Evolutionary conservation across 2,888 invertebrate genomes (phyloP).

Genomic region (Melangyna quadrimaculata): DNA sequence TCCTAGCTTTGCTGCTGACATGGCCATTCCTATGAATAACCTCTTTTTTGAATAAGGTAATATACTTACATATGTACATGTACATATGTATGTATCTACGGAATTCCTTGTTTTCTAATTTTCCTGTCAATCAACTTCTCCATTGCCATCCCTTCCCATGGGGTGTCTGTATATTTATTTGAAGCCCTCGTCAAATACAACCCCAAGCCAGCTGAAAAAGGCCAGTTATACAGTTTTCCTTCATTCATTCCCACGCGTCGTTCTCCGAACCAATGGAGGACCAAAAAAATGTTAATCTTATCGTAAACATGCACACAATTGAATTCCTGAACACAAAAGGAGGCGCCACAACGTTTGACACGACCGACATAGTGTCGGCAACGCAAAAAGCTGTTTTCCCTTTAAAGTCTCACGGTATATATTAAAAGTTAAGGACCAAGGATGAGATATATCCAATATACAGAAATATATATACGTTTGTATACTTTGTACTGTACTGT

Average conservation of each 20-base stretch:
- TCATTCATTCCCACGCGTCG: background rate
- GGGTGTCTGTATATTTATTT: slow-evolving; percentile 49
- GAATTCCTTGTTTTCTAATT: slow-evolving; percentile 71
- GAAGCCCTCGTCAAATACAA: slow-evolving; percentile 49
- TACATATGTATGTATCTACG: background rate
- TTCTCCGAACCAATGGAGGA: background rate
- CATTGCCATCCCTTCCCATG: slow-evolving; percentile 42
- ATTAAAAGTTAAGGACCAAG: background rate
- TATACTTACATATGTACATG: background rate
- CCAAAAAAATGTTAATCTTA: slow-evolving; percentile 59
- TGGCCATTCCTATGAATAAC: slow-evolving; percentile 39
- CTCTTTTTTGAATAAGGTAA: slow-evolving; percentile 47
- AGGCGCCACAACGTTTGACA: slow-evolving; percentile 58
- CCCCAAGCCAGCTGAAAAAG: slow-evolving; percentile 14
- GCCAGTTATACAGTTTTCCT: background rate
- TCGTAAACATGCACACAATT: slow-evolving; percentile 69
- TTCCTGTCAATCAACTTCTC: slow-evolving; percentile 69
- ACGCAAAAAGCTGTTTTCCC: background rate
- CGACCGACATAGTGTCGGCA: slow-evolving; percentile 24
- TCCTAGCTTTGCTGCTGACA: slow-evolving; percentile 50
- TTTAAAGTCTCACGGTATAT: background rate
- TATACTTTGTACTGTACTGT: too few species aligned
- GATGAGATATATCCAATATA: background rate
- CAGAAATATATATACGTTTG: too few species aligned
- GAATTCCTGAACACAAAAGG: slow-evolving; percentile 61